These are phyloP conservation scores for Drosophila santomea DNA, from an alignment of 1,140 invertebrate species.

Conservation along the genomic window DNA sequence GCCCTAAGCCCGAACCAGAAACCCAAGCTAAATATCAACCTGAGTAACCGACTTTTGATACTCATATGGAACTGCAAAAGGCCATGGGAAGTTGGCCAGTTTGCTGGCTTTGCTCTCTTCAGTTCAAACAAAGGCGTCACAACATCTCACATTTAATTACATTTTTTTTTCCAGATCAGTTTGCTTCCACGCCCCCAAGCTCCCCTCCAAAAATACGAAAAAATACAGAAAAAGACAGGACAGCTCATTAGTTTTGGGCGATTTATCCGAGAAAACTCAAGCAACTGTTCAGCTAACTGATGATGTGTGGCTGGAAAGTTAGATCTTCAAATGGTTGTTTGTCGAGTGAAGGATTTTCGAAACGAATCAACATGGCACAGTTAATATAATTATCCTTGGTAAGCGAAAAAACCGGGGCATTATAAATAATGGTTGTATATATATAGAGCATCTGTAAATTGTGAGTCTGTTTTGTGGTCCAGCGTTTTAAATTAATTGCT, in stretches of 20 bases:
- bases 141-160: slow-evolving; percentile 78
- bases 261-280: slow-evolving; percentile 1
- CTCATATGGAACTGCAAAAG: slow-evolving; percentile 12
- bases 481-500: neutral
- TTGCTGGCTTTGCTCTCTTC: neutral
- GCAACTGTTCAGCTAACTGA: slow-evolving; percentile 12
- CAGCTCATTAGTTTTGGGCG: slow-evolving; percentile 24
- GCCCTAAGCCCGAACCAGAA: slow-evolving; percentile 2
- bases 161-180: slow-evolving; percentile 38
- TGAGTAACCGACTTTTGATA: neutral
- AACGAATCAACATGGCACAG: slow-evolving; percentile 13
- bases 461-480: neutral
- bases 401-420: neutral
- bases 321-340: slow-evolving; percentile 1
- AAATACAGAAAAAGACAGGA: slow-evolving; percentile 1
- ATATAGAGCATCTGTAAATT: neutral
- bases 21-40: slow-evolving; percentile 7
- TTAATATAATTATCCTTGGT: slow-evolving; percentile 21
- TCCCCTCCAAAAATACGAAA: neutral
- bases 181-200: slow-evolving; percentile 46
- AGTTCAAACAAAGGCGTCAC: slow-evolving; percentile 67
- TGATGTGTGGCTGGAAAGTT: neutral
- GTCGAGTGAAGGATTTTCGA: slow-evolving; percentile 10
- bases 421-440: slow-evolving; percentile 19
- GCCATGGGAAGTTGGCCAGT: slow-evolving; percentile 49